A percentile compares a stretch with the other conserved stretches of the same genome.
Evolutionary conservation across 2,888 invertebrate species (phyloP).

Genomic region (Dascillus cervinus): DNA sequence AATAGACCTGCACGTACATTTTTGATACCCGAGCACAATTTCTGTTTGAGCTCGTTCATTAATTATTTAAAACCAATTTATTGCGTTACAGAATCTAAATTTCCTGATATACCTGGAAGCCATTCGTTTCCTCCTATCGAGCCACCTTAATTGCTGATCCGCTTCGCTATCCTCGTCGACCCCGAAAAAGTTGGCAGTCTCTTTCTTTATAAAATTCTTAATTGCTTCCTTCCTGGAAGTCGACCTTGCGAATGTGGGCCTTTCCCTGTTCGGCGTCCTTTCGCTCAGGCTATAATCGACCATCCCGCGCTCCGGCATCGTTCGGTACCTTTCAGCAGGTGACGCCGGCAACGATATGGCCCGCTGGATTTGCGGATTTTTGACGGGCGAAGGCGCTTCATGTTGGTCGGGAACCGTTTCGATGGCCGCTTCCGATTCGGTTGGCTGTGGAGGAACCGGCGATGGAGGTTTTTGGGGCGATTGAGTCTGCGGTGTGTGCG

Average conservation of each 20-base stretch:
- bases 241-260: constrained; percentile 39
- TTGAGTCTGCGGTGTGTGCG: constrained; percentile 39
- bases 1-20: too few relatives aligned
- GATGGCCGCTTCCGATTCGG: constrained; percentile 8
- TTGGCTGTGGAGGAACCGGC: constrained; percentile 13
- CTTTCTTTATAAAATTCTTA: constrained; percentile 63
- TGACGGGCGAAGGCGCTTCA: too few relatives aligned
- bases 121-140: constrained; percentile 70
- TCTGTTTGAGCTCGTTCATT: too few relatives aligned
- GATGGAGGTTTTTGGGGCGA: constrained; percentile 17
- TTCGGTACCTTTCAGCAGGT: constrained; percentile 24
- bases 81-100: too few relatives aligned
- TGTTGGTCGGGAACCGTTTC: constrained; percentile 9
- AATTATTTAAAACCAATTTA: too few relatives aligned
- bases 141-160: constrained; percentile 67
- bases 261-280: constrained; percentile 29
- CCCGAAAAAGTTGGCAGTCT: constrained; percentile 80
- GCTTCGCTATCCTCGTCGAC: constrained; percentile 71
- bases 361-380: constrained; percentile 19
- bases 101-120: constrained; percentile 62
- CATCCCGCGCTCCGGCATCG: constrained; percentile 13
- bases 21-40: too few relatives aligned
- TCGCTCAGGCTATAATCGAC: constrained; percentile 38
- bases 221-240: constrained; percentile 43
- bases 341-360: constrained; percentile 22